Percentiles rank a stretch among this genome's conserved stretches.
phyloP scores from a whole-genome alignment of 2,797 vertebrate genomes.

The Bradypodion ventrale region DNA sequence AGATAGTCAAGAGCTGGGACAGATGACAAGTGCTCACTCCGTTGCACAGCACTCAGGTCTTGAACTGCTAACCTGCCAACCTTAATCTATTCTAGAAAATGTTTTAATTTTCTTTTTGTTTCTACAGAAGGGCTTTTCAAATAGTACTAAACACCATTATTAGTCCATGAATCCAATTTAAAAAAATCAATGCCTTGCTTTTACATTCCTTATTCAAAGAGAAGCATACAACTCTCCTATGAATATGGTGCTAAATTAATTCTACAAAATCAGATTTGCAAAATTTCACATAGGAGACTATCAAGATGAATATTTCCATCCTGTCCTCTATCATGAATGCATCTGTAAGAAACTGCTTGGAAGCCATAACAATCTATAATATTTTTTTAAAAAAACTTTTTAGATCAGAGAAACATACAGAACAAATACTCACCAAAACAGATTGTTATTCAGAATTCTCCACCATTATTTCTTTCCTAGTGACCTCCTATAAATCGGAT shows the following conservation, averaged over 20 bases:
- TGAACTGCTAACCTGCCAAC: too few species aligned
- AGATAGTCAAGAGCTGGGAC: too few species aligned
- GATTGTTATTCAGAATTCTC: constrained; percentile 32
- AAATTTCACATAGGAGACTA: not conserved
- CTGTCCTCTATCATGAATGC: constrained; percentile 5
- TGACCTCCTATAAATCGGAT: constrained; percentile 16
- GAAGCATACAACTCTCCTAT: not conserved
- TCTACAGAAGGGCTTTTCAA: not conserved
- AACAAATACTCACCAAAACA: constrained; percentile 34
- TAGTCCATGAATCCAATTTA: not conserved
- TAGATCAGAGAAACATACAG: constrained; percentile 39
- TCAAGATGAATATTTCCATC: not conserved
- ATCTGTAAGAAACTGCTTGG: constrained; percentile 14
- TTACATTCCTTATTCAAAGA: not conserved
- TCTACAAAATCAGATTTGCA: not conserved
- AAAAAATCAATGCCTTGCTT: not conserved
- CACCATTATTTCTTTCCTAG: constrained; percentile 27
- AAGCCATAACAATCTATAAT: constrained; percentile 34
- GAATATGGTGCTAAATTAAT: not conserved
- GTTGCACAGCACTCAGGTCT: too few species aligned
- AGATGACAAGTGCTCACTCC: too few species aligned
- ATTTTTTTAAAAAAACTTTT: constrained; percentile 40
- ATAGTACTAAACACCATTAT: not conserved
- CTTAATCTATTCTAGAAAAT: not conserved
- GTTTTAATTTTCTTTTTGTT: not conserved